Evolutionary conservation across 2,888 invertebrate genomes (phyloP), one percentile per base, ranked within the genome.

Genomic region (Limnephilus lunatus): DNA sequence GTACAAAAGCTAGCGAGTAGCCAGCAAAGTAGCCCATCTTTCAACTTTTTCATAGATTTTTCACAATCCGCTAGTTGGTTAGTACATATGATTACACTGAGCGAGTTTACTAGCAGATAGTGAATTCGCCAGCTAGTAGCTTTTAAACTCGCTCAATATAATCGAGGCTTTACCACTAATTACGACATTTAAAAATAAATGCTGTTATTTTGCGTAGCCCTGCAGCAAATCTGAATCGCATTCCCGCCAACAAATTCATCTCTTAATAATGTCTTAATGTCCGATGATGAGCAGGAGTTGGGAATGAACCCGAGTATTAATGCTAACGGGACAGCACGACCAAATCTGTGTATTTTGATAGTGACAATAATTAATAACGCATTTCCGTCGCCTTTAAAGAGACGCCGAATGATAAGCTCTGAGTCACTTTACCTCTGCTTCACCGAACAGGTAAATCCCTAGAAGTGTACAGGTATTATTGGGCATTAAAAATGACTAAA

Each of bases 291-390:
- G 68, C 25, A n/a, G 9, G 25, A 9, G n/a, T 1, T 9, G 68
- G 68, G 7, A 68, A 68, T 68, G 7, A 68, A 9, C 25, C 68
- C 68, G 25, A 25, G n/a, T 68, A 68, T 68, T 25, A 44, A 44
- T 11, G 35, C 1, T 35, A 83, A 83, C 83, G 83, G 83, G 83
- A 83, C 44, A 11, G 44, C 39, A 30, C 30, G 35, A n/a, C 44
- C 30, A 86, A 86, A 39, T 39, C 25, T 86, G 44, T 86, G 44
- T 86, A 44, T 48, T 39, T 86, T 35, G 44, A 86, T 48, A n/a
- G 85, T 44, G 86, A 86, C 86, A 86, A 44, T 86, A 39, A 86
- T 86, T 48, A 44, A 86, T 86, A 86, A 44, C 48, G 44, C 86
- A 86, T 44, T 86, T 39, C 39, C 86, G 39, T 44, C 44, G 83